A percentile compares a stretch with the other conserved stretches of the same genome.
These are phyloP conservation scores for Upupa epops DNA, from an alignment of 2,113 vertebrate genomes.

Conservation along the genomic window DNA sequence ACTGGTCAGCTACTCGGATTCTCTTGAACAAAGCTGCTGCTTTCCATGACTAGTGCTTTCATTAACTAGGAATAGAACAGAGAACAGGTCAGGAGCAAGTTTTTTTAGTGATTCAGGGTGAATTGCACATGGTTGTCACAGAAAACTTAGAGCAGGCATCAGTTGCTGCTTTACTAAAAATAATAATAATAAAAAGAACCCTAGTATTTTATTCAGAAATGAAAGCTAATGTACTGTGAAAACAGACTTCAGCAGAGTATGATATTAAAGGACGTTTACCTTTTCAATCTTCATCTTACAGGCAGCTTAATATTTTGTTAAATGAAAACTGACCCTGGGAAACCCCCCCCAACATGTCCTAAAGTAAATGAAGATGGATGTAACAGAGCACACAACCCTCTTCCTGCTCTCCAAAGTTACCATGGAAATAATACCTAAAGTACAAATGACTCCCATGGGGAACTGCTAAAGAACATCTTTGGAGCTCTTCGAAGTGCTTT, in stretches of 20 bases:
- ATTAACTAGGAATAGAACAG: neutral
- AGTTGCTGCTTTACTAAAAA: conserved; percentile 22
- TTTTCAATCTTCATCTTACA: conserved; percentile 64
- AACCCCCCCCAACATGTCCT: neutral
- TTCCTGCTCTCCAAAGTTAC: conserved; percentile 46
- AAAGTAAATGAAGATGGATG: conserved; percentile 58
- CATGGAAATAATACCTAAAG: conserved; percentile 54
- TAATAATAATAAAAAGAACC: conserved; percentile 38
- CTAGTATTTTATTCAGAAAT: conserved; percentile 30
- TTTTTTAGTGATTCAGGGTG: conserved; percentile 17
- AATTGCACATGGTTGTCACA: conserved; percentile 3
- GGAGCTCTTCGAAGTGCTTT: conserved; percentile 28
- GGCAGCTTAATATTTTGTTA: conserved; percentile 29
- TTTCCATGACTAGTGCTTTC: neutral
- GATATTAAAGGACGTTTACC: neutral
- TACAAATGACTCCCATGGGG: neutral
- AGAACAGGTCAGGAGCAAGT: neutral
- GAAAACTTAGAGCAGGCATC: neutral
- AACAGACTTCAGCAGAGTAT: conserved; percentile 2
- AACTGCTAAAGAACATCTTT: conserved; percentile 30
- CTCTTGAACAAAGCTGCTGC: neutral
- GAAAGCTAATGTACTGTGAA: conserved; percentile 43
- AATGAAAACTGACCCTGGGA: conserved; percentile 27
- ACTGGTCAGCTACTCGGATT: neutral
- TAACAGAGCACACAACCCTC: neutral